Base-by-base conservation (phyloP, 2,888 invertebrate genomes). In the Drepanosiphum platanoidis region DNA sequence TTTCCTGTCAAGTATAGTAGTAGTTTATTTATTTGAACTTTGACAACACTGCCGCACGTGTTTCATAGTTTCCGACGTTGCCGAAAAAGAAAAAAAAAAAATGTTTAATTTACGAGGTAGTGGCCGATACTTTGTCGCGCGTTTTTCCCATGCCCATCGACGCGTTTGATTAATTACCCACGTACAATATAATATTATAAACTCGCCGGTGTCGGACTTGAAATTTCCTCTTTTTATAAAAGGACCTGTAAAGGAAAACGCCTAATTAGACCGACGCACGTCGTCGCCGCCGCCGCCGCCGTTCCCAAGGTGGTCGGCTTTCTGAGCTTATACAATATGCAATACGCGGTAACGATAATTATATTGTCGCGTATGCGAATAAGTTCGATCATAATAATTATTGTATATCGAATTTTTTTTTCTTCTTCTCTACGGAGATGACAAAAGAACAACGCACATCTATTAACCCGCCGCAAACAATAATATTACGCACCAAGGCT, bases 401-500 rank as follows among this genome's bases (percentile, higher is more conserved):
- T 39, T 77, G n/a, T 77, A 36, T 36, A 27, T 58, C 58, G 27
- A 77, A 34, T 61, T 27, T 46, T 36, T 36, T 46, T 52, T 52
- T 52, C 9, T 39, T n/a, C 34, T 58, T 34, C 61, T 58, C 74
- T 61, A 22, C 15, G 18, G 61, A 66, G 30, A 22, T 46, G 30
- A 79, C 9, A 66, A 79, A 79, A 79, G 11, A 27, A 61, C 4
- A 22, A 30, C 36, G 22, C 22, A 39, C 46, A 46, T 22, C 66
- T 39, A 77, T 77, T 66, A 46, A 79, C 78, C 66, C 68, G 36
- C n/a, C 32, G 42, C 46, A 66, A 79, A 79, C 78, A 79, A 79
- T 66, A 52, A 52, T 52, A 52, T n/a, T 52, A 52, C 52, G 30
- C 46, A 18, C 52, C 79, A 80, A 80, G 79, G 79, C 70, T 52